Percentiles rank a stretch among this genome's conserved stretches.
These are phyloP conservation scores for Diplodus sargus DNA, from an alignment of 2,797 vertebrate species.

Conservation along the genomic window DNA sequence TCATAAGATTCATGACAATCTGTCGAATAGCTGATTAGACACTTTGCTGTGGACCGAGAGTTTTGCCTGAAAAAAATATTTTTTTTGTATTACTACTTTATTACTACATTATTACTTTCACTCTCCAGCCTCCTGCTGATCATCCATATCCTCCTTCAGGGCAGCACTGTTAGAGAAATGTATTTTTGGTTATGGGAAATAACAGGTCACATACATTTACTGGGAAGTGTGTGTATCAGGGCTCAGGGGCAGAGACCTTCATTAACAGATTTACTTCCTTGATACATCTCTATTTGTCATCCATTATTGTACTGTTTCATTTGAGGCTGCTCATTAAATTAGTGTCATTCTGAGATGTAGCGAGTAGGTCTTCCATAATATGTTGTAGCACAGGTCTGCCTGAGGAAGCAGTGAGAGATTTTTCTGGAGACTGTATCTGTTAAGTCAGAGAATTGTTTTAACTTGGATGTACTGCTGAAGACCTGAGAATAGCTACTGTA, in stretches of 20 bases:
- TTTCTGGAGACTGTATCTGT: slow-evolving; percentile 17
- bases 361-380: slow-evolving; percentile 35
- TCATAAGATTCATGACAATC: background rate
- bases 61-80: slow-evolving; percentile 1
- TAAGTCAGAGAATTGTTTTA: slow-evolving; percentile 24
- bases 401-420: slow-evolving; percentile 10
- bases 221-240: slow-evolving; percentile 1
- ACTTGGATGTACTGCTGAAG: slow-evolving; percentile 9
- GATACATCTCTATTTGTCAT: slow-evolving; percentile 43
- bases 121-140: slow-evolving; percentile 1
- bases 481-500: slow-evolving; percentile 11
- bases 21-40: background rate
- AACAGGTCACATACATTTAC: slow-evolving; percentile 8
- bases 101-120: background rate
- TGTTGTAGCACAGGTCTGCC: slow-evolving; percentile 22
- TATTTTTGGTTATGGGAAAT: slow-evolving; percentile 9
- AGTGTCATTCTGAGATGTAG: slow-evolving; percentile 24
- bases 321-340: slow-evolving; percentile 37
- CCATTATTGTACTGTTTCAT: slow-evolving; percentile 31
- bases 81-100: no score
- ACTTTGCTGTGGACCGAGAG: background rate
- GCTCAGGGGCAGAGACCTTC: slow-evolving; percentile 42
- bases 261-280: slow-evolving; percentile 34
- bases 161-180: background rate
- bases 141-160: slow-evolving; percentile 14